phyloP scores from a whole-genome alignment of 1,140 invertebrate species.

The Ceratina australensis region DNA sequence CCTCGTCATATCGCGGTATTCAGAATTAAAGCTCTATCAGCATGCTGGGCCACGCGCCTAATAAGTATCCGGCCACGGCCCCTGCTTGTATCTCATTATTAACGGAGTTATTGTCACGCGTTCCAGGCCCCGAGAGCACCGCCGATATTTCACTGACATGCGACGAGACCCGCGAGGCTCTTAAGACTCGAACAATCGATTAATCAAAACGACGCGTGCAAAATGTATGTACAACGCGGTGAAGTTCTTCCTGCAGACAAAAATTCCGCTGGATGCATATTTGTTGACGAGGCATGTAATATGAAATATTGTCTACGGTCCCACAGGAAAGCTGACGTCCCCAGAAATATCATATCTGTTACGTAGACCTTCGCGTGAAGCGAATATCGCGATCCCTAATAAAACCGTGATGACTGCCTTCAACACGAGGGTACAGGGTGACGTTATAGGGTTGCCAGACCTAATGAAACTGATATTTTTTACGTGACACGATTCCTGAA shows the following conservation, averaged over 20 bases:
- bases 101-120: slow-evolving; percentile 11
- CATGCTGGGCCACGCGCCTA: slow-evolving; percentile 7
- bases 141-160: no score
- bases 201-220: no score
- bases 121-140: background rate
- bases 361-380: no score
- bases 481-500: background rate
- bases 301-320: no score
- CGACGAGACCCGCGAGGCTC: no score
- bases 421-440: no score
- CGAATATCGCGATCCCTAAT: slow-evolving; percentile 10
- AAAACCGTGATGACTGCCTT: slow-evolving; percentile 24
- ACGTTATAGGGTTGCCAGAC: background rate
- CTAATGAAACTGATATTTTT: slow-evolving; percentile 6
- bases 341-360: background rate
- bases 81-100: slow-evolving; percentile 16
- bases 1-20: slow-evolving; percentile 24
- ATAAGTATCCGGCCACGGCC: background rate
- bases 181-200: no score
- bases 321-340: background rate
- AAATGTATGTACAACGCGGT: no score
- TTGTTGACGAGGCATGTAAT: no score
- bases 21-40: slow-evolving; percentile 35
- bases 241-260: no score
- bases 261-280: no score